Conservation (phyloP, 2,888 invertebrate genomes). For the Sarcophaga carnaria region DNA sequence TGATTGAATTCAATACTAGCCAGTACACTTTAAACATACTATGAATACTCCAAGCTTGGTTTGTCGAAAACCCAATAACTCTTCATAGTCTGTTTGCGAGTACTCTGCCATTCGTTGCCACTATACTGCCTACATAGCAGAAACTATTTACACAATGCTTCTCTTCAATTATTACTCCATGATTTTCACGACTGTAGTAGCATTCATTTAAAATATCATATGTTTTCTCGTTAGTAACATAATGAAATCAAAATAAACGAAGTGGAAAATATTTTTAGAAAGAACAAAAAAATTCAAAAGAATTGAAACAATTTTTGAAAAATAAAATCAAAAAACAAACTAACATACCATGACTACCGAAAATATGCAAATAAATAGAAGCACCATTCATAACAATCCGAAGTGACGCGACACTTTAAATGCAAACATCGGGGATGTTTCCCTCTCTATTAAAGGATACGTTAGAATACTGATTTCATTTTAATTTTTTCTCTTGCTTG, state of each 20-base stretch:
- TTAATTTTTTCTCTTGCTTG: too few species aligned
- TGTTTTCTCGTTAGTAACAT: background rate
- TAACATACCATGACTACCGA: too few species aligned
- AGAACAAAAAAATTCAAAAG: background rate
- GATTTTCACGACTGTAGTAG: background rate
- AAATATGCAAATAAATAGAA: too few species aligned
- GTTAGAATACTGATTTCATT: background rate
- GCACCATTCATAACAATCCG: background rate
- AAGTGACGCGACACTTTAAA: background rate
- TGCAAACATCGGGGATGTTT: too few species aligned
- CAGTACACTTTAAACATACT: too few species aligned
- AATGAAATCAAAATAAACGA: background rate
- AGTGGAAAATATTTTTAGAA: background rate
- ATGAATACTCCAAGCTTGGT: too few species aligned
- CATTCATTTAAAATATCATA: constrained; percentile 13
- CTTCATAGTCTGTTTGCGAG: too few species aligned
- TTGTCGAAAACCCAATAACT: too few species aligned
- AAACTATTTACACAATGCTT: too few species aligned
- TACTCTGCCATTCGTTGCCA: too few species aligned
- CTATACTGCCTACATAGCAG: too few species aligned
- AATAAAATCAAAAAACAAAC: background rate
- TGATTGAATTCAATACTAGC: too few species aligned
- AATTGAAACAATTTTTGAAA: background rate
- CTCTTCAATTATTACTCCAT: background rate
- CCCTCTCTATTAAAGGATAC: background rate